Percentiles rank a stretch among this genome's conserved stretches.
phyloP scores from a whole-genome alignment of 2,888 invertebrate genomes.

The Diloba caeruleocephala region DNA sequence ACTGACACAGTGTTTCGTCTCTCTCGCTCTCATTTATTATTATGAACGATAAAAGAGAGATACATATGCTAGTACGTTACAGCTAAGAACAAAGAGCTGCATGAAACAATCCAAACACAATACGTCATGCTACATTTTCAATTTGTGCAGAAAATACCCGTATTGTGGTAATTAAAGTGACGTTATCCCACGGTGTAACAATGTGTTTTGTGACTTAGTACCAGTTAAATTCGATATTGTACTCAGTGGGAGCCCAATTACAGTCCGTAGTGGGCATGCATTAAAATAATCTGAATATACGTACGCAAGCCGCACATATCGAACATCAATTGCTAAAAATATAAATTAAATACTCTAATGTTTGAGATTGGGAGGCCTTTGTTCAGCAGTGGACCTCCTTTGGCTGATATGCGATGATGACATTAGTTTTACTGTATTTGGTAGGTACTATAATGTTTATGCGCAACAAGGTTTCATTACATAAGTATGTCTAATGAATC shows the following conservation, averaged over 20 bases:
- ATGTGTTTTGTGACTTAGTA: slow-evolving; percentile 53
- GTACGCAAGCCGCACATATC: slow-evolving; percentile 28
- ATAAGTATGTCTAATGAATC: slow-evolving; percentile 1
- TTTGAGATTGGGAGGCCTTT: too few relatives aligned
- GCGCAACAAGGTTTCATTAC: slow-evolving; percentile 2
- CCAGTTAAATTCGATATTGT: slow-evolving; percentile 53
- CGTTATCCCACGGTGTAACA: slow-evolving; percentile 60
- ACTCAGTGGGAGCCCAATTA: slow-evolving; percentile 41
- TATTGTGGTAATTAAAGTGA: slow-evolving; percentile 69
- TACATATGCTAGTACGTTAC: slow-evolving; percentile 39
- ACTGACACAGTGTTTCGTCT: slow-evolving; percentile 78
- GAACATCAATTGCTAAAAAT: slow-evolving; percentile 22
- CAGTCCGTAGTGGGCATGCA: slow-evolving; percentile 39
- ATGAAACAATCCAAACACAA: slow-evolving; percentile 70
- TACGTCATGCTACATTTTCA: slow-evolving; percentile 72
- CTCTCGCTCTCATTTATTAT: slow-evolving; percentile 61
- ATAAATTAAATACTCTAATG: slow-evolving; percentile 37
- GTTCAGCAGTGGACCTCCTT: too few relatives aligned
- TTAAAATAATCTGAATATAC: slow-evolving; percentile 44
- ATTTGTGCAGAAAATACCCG: slow-evolving; percentile 72
- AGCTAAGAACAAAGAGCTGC: slow-evolving; percentile 64
- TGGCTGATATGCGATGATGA: too few relatives aligned
- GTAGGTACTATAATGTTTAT: too few relatives aligned
- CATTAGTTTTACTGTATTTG: too few relatives aligned
- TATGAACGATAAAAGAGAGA: slow-evolving; percentile 57